Base-by-base conservation (phyloP, 2,888 invertebrate species). In the Aphidius colemani region DNA sequence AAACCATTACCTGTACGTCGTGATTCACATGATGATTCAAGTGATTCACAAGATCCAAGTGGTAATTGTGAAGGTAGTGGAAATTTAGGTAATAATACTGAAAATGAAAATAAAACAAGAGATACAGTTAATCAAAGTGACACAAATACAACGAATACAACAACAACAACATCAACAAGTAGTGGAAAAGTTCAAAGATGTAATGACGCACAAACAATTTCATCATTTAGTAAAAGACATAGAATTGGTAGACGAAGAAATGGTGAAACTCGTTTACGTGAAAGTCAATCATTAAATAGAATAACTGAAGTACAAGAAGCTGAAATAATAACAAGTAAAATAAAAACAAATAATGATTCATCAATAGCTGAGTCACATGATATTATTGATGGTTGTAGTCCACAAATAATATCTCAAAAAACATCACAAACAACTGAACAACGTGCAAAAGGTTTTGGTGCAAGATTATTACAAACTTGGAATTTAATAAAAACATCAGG, bases 261-360 rank as follows among this genome's bases (percentile, higher is more conserved):
- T n/a, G 86, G 88, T 1, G 89, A 90, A 72, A 88, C 89, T 3
- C 84, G 87, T 69, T 83, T 94, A 63, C 86, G 93, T 8, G 93
- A 94, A 83, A 93, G 92, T 72, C 93, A 94, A 77, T 93, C 93
- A 40, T 83, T 94, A 66, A 94, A 93, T 82, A 88, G 93, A 69
- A 93, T 94, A 69, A 93, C 93, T 11, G 94, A 94, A 84, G 93
- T 93, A 70, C 92, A 93, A 81, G 93, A 93, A 80, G 90, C 89
- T 61, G 87, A 84, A 46, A 80, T 79, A 0, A 75, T 76, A 49
- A 59, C 73, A 7, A 75, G 73, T 67, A 74, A 3, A 57, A 53
- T 40, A 18, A 40, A 7, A 10, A 43, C 11, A 11, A 55, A 41
- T 11, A n/a, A 61, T 7, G 40, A 59, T 18, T 59, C 57, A 7